Evolutionary conservation across 2,888 invertebrate genomes (phyloP), one percentile per base, ranked within the genome.

Genomic region (Ophion ventricosus): DNA sequence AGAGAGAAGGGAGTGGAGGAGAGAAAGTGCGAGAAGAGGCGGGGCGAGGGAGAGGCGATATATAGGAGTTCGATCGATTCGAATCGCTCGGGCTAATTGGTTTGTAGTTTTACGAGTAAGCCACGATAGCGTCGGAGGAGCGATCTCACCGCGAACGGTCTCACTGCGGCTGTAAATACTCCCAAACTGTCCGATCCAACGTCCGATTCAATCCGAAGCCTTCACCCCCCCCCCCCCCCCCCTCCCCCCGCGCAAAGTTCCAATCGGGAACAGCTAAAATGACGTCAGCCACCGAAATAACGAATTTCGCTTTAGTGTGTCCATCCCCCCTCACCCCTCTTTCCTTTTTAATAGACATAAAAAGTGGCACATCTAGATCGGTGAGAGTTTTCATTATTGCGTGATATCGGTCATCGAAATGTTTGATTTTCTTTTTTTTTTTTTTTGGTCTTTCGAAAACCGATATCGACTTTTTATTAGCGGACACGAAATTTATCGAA

Each of bases 31-130:
- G 29, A 35, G 35, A 35, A 7, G 57, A 20, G 29, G 35, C 14
- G n/a, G n/a, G n/a, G n/a, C n/a, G n/a, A n/a, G n/a, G n/a, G n/a
- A n/a, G n/a, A n/a, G 70, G 25, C 23, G 14, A 23, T 20, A 26
- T 56, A n/a, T 54, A 14, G 8, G 40, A 73, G 66, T 35, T 57
- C 63, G 56, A 77, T 83, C 83, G 77, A 83, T 83, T 80, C 57
- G 78, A 81, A 84, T 84, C 77, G 81, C 81, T 84, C 64, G 69
- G 54, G 77, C 78, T 81, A 81, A 84, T 84, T 84, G 84, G 84
- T 78, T 81, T 70, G 81, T 75, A 81, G 84, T 81, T 84, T 84
- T 81, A 84, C 84, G 81, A 81, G 74, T 66, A 67, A 69, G 61
- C 25, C 80, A 67, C 49, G 64, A 76, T 29, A 78, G 11, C 57